phyloP scores from a whole-genome alignment of 2,113 vertebrate species.

The Sapajus apella region DNA sequence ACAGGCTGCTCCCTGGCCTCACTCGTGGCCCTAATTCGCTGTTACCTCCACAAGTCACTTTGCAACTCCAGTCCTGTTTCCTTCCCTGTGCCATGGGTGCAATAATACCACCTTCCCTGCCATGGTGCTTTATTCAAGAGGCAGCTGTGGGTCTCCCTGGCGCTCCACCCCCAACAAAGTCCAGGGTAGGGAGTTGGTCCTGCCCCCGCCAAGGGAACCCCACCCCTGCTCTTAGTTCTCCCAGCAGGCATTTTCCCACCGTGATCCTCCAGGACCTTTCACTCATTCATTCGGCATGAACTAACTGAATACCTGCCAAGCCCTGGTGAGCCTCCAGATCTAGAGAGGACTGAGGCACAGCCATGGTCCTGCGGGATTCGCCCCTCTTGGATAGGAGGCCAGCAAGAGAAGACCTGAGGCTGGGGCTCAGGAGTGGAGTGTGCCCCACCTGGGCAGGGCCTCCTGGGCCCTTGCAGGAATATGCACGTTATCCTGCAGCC shows the following conservation, averaged over 20 bases:
- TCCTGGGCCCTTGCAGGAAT: neutral
- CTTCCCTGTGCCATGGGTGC: neutral
- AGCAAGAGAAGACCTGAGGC: neutral
- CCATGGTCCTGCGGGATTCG: rapidly evolving
- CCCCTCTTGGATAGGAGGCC: neutral
- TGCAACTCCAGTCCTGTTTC: neutral
- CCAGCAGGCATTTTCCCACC: neutral
- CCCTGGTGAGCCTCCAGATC: neutral
- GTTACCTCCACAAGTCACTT: neutral
- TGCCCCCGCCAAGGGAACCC: neutral
- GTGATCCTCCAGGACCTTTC: neutral
- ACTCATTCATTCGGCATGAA: neutral
- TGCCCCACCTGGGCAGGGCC: rapidly evolving
- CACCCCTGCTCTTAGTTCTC: neutral
- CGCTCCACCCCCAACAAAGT: neutral
- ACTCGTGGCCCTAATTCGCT: neutral
- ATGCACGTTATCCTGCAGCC: neutral
- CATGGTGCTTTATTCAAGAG: neutral
- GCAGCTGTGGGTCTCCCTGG: neutral
- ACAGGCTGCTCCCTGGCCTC: neutral
- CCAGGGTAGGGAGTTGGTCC: neutral
- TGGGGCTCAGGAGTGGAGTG: neutral
- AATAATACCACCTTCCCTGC: neutral
- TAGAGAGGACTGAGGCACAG: neutral
- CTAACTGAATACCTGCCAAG: neutral